Evolutionary conservation across 2,888 invertebrate genomes (phyloP).

Genomic region (Ormyrus thymus): DNA sequence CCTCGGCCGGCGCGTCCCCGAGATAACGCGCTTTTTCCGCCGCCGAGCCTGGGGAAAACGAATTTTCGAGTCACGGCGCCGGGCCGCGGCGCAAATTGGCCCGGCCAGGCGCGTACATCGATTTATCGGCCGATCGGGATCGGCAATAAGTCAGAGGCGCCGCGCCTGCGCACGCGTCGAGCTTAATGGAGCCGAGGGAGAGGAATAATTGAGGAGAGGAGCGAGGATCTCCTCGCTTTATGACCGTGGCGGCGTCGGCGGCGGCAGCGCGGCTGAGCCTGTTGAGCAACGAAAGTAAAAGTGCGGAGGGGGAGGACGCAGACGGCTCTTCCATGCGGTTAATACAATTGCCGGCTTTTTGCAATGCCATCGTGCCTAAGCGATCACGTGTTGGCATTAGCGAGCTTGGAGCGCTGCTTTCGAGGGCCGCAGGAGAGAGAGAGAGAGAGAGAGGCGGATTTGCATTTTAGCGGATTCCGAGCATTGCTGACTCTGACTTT

Average conservation of each 20-base stretch:
- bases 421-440: not conserved
- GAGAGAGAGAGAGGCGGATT: slow-evolving; percentile 9
- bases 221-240: no score
- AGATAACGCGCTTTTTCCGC: slow-evolving; percentile 37
- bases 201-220: no score
- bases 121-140: slow-evolving; percentile 47
- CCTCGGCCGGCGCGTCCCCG: slow-evolving; percentile 15
- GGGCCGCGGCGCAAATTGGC: slow-evolving; percentile 29
- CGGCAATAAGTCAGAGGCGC: slow-evolving; percentile 38
- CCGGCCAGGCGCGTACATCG: slow-evolving; percentile 24
- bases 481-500: not conserved
- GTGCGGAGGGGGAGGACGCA: slow-evolving; percentile 18
- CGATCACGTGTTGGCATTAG: slow-evolving; percentile 32
- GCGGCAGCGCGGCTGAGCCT: not conserved
- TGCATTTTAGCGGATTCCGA: slow-evolving; percentile 44
- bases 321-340: not conserved
- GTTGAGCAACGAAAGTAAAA: slow-evolving; percentile 54
- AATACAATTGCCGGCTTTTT: slow-evolving; percentile 29
- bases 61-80: slow-evolving; percentile 45
- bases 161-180: not conserved
- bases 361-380: slow-evolving; percentile 11
- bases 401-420: slow-evolving; percentile 1
- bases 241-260: no score
- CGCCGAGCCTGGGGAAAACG: no score
- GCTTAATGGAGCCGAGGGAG: no score